Conservation (phyloP, 1,140 invertebrate species). For the Myzus persicae region DNA sequence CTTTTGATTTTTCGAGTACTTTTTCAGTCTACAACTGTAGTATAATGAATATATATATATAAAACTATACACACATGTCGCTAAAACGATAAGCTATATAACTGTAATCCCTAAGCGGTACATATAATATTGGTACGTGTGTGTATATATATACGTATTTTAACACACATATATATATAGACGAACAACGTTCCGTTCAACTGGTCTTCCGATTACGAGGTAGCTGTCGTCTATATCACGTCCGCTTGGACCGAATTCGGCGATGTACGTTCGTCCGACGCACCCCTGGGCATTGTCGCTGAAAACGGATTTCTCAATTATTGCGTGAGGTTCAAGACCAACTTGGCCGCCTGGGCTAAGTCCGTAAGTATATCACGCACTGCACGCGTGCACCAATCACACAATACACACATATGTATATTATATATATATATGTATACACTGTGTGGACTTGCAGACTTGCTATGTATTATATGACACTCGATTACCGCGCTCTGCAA, state of each 20-base stretch:
- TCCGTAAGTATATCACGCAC: constrained; percentile 29
- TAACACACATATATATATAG: background rate
- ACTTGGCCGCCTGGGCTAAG: background rate
- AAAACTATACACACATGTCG: background rate
- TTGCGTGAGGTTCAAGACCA: background rate
- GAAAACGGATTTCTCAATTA: constrained; percentile 44
- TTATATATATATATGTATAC: background rate
- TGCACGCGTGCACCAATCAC: background rate
- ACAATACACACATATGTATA: background rate
- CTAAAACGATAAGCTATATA: background rate
- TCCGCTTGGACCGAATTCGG: background rate
- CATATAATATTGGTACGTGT: background rate
- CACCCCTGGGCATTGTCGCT: background rate
- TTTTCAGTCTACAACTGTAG: no score
- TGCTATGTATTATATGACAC: background rate
- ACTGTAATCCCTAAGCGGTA: background rate
- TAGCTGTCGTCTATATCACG: constrained; percentile 38
- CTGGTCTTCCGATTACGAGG: constrained; percentile 43
- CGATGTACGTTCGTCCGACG: background rate
- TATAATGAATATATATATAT: no score
- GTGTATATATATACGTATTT: no score
- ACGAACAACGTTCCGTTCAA: background rate
- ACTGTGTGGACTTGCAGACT: background rate
- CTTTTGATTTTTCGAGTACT: no score
- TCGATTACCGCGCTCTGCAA: background rate